Conservation (phyloP, 2,113 vertebrate genomes). For the Pyxicephalus adspersus region DNA sequence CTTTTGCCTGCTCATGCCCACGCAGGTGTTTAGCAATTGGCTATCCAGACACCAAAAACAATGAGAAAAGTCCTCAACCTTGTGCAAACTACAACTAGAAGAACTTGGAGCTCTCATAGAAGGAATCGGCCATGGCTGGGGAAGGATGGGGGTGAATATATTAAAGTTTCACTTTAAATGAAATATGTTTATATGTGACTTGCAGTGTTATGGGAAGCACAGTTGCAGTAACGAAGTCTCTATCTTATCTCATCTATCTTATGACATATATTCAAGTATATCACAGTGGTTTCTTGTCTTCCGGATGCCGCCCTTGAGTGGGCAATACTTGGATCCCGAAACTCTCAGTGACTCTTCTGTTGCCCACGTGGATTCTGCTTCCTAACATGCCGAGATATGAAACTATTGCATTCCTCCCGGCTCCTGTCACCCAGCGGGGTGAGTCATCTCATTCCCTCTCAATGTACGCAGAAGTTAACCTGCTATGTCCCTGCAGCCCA, state of each 20-base stretch:
- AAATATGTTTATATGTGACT: too few species aligned
- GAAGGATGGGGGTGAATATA: too few species aligned
- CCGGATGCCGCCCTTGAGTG: slow-evolving; percentile 35
- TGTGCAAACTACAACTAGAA: too few species aligned
- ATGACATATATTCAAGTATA: not conserved
- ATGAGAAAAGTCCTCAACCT: too few species aligned
- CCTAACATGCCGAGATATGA: slow-evolving; percentile 37
- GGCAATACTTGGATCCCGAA: slow-evolving; percentile 4
- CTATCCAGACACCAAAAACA: too few species aligned
- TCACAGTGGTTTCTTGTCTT: slow-evolving; percentile 29
- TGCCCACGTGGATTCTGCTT: slow-evolving; percentile 42
- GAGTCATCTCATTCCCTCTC: slow-evolving; percentile 29
- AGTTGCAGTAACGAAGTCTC: not conserved
- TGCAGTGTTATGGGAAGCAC: too few species aligned
- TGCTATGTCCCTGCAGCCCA: not conserved
- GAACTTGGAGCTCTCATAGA: too few species aligned
- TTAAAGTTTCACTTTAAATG: too few species aligned
- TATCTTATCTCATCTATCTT: slow-evolving; percentile 21
- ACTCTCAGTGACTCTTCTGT: slow-evolving; percentile 37
- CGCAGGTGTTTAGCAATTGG: too few species aligned
- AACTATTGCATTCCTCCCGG: slow-evolving; percentile 20
- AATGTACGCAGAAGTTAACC: slow-evolving; percentile 15
- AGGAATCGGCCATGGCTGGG: too few species aligned
- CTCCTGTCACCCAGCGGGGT: slow-evolving; percentile 28
- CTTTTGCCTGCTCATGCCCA: too few species aligned